Conservation (phyloP, 2,797 vertebrate species). For the Neosalanx taihuensis region DNA sequence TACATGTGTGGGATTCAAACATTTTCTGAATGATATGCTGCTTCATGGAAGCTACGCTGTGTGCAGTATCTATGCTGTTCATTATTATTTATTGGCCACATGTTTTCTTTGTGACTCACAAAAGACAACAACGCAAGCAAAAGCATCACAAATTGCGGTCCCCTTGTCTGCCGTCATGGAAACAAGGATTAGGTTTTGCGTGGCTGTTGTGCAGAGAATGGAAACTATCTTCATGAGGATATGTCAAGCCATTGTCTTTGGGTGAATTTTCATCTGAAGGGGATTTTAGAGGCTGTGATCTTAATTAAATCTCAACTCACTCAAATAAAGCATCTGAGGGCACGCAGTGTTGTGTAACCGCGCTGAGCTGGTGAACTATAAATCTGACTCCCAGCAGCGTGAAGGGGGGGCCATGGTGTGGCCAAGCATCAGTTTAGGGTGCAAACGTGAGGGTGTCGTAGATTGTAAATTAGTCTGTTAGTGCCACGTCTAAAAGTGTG, state of each 20-base stretch:
- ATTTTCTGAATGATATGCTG: constrained; percentile 24
- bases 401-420: constrained; percentile 64
- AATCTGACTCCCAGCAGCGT: constrained; percentile 71
- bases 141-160: constrained; percentile 79
- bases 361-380: constrained; percentile 79
- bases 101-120: constrained; percentile 72
- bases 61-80: constrained; percentile 16
- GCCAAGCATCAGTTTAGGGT: constrained; percentile 10
- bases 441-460: constrained; percentile 7
- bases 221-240: constrained; percentile 84
- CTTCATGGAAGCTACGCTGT: constrained; percentile 19
- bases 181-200: constrained; percentile 84
- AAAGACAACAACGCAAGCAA: constrained; percentile 82
- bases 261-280: constrained; percentile 87
- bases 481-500: constrained; percentile 30
- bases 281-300: constrained; percentile 92
- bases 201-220: constrained; percentile 83
- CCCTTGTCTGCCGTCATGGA: constrained; percentile 90
- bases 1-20: constrained; percentile 17
- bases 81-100: constrained; percentile 57
- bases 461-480: constrained; percentile 24
- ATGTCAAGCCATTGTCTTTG: constrained; percentile 87
- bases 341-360: constrained; percentile 83
- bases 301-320: constrained; percentile 97
- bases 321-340: constrained; percentile 87